These are phyloP conservation scores for Loriculus beryllinus DNA, from an alignment of 2,797 vertebrate species.

Conservation along the genomic window DNA sequence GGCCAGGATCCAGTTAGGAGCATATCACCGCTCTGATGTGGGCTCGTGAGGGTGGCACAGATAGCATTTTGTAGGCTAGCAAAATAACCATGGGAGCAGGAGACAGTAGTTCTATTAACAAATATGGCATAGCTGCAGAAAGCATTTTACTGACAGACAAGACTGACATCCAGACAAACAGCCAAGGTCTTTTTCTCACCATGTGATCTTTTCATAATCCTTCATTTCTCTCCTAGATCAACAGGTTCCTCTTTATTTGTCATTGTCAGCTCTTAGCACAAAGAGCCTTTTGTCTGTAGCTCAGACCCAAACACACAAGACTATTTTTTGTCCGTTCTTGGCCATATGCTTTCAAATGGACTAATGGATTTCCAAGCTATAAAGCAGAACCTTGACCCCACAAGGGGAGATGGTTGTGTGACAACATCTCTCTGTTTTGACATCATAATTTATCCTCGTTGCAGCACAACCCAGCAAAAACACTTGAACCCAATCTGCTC, in stretches of 20 bases:
- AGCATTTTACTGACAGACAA: background rate
- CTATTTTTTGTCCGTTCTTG: background rate
- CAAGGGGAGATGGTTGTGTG: background rate
- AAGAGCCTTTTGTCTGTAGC: conserved; percentile 41
- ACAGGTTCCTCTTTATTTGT: conserved; percentile 49
- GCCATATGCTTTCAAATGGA: background rate
- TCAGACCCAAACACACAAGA: conserved; percentile 21
- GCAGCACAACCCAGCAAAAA: background rate
- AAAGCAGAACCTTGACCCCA: conserved; percentile 22
- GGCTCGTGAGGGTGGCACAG: background rate
- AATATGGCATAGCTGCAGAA: background rate
- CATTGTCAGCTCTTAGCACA: conserved; percentile 25
- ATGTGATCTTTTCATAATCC: conserved; percentile 7
- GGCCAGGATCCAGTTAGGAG: background rate
- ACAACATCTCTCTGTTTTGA: conserved; percentile 9
- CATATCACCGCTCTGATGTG: background rate
- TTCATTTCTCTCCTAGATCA: conserved; percentile 11
- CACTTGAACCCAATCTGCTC: background rate
- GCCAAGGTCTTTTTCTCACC: background rate
- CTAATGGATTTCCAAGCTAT: background rate
- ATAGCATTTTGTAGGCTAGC: background rate
- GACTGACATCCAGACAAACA: background rate
- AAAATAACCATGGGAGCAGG: background rate
- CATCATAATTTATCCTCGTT: background rate
- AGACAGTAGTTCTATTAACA: background rate